Evolutionary conservation across 2,797 vertebrate genomes (phyloP).

Genomic region (Glyptemys insculpta): DNA sequence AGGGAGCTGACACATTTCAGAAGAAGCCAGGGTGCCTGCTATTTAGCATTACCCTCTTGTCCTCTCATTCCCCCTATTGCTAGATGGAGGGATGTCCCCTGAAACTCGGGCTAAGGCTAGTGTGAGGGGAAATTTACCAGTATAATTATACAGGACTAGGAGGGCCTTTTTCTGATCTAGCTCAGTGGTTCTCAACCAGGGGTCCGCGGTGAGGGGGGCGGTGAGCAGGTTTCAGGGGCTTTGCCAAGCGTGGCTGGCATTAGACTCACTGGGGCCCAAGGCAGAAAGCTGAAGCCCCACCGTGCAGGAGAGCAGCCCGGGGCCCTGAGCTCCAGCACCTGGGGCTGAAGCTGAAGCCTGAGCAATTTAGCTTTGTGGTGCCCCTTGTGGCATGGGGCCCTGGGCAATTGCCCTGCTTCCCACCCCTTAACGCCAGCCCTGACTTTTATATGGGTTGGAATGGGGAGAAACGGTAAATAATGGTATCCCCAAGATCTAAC

Average conservation of each 20-base stretch:
- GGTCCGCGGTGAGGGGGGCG: fast-evolving
- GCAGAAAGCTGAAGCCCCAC: too few species aligned
- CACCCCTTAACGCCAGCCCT: too few species aligned
- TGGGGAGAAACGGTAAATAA: not conserved
- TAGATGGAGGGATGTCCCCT: slow-evolving; percentile 47
- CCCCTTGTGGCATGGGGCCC: too few species aligned
- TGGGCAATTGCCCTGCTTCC: too few species aligned
- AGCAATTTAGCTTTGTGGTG: too few species aligned
- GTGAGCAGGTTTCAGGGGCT: too few species aligned
- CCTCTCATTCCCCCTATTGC: slow-evolving; percentile 43
- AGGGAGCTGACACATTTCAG: slow-evolving; percentile 8
- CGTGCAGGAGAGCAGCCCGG: too few species aligned
- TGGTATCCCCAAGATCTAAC: not conserved
- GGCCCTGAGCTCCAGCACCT: too few species aligned
- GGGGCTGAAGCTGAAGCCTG: too few species aligned
- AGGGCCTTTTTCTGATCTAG: not conserved
- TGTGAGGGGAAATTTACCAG: not conserved
- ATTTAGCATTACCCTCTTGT: slow-evolving; percentile 37
- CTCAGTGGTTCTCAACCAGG: not conserved
- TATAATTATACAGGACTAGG: not conserved
- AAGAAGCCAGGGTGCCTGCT: slow-evolving; percentile 51
- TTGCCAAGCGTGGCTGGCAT: too few species aligned
- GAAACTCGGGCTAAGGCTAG: not conserved
- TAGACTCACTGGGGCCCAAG: too few species aligned
- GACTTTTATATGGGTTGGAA: not conserved